Evolutionary conservation across 2,888 invertebrate genomes (phyloP), one percentile per base, ranked within the genome.

Genomic region (Azorinus chamasolen): DNA sequence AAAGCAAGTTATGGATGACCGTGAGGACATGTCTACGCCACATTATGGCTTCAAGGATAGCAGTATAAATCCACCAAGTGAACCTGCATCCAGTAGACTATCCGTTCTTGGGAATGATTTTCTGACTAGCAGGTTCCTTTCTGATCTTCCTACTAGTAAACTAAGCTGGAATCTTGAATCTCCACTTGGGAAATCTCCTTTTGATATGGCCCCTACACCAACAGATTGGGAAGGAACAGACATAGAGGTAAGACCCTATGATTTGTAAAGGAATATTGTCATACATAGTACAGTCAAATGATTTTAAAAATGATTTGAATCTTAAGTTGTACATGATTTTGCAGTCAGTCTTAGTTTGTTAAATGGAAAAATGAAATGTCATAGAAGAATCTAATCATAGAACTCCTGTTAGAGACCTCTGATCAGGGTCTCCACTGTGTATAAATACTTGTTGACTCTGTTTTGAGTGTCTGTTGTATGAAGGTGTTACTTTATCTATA

Each of bases 71-170:
- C 66, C 66, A 6, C 53, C 62, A 0, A 81, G 81, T 65, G 81
- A 78, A 24, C 75, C 72, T 0, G 71, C 68, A 2, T 75, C 75
- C 3, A 78, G 74, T 58, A 24, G 79, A 32, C 39, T 79, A 32
- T 75, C 74, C 1, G 20, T 53, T 1, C 54, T 71, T 41, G 83
- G 81, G 5, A 83, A 76, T 59, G 84, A 86, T 46, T 86, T 83
- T 48, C 62, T 86, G 43, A 83, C 84, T 0, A 76, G 61, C 59
- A 75, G 84, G 25, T 86, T 84, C 50, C 59, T 84, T 65, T 80
- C 72, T 65, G 84, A 82, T 24, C 39, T 79, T 22, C 74, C 76
- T 1, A 61, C 75, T 16, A 75, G 75, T 45, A 82, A 77, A 55
- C 58, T 78, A 16, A 73, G 70, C 63, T 79, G 76, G 77, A 73